Evolutionary conservation across 2,888 invertebrate genomes (phyloP), one percentile per base, ranked within the genome.

Genomic region (Aphelenchoides bicaudatus): DNA sequence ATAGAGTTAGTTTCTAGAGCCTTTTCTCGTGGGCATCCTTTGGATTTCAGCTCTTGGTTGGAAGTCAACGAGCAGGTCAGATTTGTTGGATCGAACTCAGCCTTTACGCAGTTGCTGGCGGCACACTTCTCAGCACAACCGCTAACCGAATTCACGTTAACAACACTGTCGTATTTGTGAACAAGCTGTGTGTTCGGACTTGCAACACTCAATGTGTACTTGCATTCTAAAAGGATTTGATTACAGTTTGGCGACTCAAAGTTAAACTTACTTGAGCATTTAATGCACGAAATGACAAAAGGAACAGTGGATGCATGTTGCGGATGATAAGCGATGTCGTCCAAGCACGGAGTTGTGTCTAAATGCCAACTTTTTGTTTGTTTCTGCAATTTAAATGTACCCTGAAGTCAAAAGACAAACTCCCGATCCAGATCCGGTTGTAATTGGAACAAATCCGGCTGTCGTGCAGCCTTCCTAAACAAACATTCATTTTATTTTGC

Each of bases 371-470:
- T n/a, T n/a, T n/a, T n/a, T n/a, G n/a, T n/a, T n/a, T n/a, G n/a
- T n/a, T n/a, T n/a, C n/a, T n/a, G n/a, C n/a, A n/a, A n/a, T n/a
- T n/a, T n/a, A n/a, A n/a, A n/a, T n/a, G n/a, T n/a, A n/a, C n/a
- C n/a, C n/a, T 3, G 71, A 67, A 13, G 75, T 77, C 52, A 78
- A 54, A 23, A 78, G 65, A 58, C 77, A 77, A 38, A 77, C 75
- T 39, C 77, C 77, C 47, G 65, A 64, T n/a, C 66, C 62, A 25
- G 68, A 63, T 16, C 68, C 69, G 21, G 62, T 62, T 37, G 74
- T 73, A 4, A 71, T 72, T 27, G 77, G 77, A 54, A 77, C 71
- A 65, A 73, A 77, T 6, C 78, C 77, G 31, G 77, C 77, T 3
- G 70, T 68, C 23, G 64, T 68, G 65, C 77, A 77, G 39, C 68